Conservation (phyloP, 2,888 invertebrate genomes). For the Drosophila antonietae region DNA sequence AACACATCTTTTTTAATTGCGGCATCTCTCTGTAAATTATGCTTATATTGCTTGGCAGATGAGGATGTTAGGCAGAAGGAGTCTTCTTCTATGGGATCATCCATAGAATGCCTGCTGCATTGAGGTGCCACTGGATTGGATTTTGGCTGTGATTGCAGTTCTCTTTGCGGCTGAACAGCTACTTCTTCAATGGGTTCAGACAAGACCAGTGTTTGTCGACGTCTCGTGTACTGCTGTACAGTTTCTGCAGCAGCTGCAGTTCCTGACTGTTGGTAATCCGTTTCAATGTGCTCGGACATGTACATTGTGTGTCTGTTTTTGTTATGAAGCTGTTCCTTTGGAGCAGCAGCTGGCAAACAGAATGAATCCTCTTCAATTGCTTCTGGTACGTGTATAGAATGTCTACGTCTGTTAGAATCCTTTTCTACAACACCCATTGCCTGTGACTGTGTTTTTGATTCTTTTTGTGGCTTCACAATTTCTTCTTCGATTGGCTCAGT, state of each 20-base stretch:
- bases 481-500: constrained; percentile 14
- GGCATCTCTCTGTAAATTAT: background rate
- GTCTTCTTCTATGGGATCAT: constrained; percentile 32
- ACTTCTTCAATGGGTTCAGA: constrained; percentile 29
- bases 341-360: background rate
- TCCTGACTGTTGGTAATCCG: background rate
- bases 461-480: background rate
- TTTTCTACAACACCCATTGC: background rate
- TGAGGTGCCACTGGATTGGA: background rate
- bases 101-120: background rate
- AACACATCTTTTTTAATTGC: background rate
- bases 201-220: constrained; percentile 23
- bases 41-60: background rate
- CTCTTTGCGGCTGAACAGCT: background rate
- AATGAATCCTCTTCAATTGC: constrained; percentile 14
- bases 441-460: background rate
- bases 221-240: background rate
- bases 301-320: constrained; percentile 20
- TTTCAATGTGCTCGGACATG: constrained; percentile 12
- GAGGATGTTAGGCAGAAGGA: constrained; percentile 6
- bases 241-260: background rate
- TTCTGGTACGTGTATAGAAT: constrained; percentile 9
- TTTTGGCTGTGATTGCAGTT: background rate
- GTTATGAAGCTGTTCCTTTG: background rate
- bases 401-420: background rate